Conservation (phyloP, 2,113 vertebrate species). For the Muntiacus muntjak region DNA sequence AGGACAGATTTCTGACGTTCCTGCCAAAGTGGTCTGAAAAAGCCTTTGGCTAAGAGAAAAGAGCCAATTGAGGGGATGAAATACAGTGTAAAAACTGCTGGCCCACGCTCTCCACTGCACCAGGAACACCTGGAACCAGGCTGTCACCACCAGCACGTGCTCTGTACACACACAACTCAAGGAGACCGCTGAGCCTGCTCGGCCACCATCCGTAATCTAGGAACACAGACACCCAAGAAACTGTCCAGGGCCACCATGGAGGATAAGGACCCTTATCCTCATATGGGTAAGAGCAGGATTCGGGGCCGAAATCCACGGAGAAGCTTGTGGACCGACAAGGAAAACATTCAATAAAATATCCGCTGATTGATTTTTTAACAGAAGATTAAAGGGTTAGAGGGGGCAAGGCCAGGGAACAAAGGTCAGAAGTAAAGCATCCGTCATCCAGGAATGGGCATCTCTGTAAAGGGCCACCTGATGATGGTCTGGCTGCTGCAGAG, state of each 20-base stretch:
- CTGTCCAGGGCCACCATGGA: not conserved
- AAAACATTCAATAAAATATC: conserved; percentile 15
- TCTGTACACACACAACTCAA: not conserved
- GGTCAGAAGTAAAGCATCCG: conserved; percentile 7
- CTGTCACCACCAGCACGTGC: fast-evolving
- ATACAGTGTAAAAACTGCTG: no score
- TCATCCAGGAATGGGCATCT: not conserved
- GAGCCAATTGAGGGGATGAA: not conserved
- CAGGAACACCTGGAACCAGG: not conserved
- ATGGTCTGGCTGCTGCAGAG: not conserved
- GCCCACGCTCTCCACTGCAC: not conserved
- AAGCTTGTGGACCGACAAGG: not conserved
- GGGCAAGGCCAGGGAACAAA: not conserved
- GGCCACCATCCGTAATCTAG: not conserved
- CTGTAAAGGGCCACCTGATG: not conserved
- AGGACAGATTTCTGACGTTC: not conserved
- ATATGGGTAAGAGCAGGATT: not conserved
- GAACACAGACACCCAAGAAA: not conserved
- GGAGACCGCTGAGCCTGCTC: not conserved
- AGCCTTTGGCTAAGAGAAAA: not conserved
- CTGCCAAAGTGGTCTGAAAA: not conserved
- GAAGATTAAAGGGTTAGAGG: conserved; percentile 7
- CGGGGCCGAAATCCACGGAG: not conserved
- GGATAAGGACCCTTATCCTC: not conserved
- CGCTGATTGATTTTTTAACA: not conserved